Conservation (phyloP, 2,113 vertebrate species). For the Corapipo altera region DNA sequence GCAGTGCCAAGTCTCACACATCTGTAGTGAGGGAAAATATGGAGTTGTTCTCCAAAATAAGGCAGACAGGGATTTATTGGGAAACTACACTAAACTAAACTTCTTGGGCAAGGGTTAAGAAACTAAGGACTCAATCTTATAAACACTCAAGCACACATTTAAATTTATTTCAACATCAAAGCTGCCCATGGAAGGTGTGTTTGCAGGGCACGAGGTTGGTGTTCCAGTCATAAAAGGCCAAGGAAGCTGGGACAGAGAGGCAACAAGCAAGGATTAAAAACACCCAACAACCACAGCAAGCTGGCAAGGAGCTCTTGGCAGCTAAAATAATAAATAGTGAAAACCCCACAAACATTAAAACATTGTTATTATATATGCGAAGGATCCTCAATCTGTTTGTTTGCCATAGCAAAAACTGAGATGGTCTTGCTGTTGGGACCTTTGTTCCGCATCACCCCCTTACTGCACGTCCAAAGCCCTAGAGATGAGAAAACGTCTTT, state of each 20-base stretch:
- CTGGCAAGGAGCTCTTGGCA: constrained; percentile 50
- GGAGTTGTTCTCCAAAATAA: not conserved
- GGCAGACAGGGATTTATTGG: constrained; percentile 32
- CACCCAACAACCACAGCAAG: not conserved
- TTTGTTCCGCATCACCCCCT: not conserved
- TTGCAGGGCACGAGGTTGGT: constrained; percentile 22
- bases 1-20: constrained; percentile 33
- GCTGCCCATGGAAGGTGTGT: not conserved
- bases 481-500: not conserved
- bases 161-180: constrained; percentile 39
- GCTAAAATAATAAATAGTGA: constrained; percentile 18
- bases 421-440: not conserved
- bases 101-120: constrained; percentile 48
- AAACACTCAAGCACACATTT: constrained; percentile 38
- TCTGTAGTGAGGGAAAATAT: not conserved
- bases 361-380: not conserved
- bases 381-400: not conserved
- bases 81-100: not conserved
- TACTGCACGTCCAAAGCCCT: not conserved
- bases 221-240: not conserved
- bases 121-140: constrained; percentile 22
- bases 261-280: constrained; percentile 62
- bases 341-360: constrained; percentile 1
- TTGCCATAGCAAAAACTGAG: not conserved
- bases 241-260: not conserved